phyloP scores from a whole-genome alignment of 1,140 invertebrate species.

The Drosophila tani region DNA sequence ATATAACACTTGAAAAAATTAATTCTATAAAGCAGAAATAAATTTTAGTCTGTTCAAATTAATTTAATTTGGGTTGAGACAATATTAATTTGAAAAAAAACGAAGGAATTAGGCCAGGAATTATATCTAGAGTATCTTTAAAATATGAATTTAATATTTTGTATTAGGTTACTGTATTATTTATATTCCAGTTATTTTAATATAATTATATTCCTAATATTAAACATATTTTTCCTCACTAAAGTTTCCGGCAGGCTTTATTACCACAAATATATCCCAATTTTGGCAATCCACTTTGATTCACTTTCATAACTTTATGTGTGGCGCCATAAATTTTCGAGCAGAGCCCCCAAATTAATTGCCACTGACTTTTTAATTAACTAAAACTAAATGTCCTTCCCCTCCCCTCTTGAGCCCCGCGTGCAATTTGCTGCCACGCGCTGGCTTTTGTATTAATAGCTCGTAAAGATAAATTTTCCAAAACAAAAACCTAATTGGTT shows the following conservation, averaged over 20 bases:
- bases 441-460: conserved; percentile 70
- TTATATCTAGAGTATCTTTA: too few relatives aligned
- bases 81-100: too few relatives aligned
- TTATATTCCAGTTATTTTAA: background rate
- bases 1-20: background rate
- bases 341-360: conserved; percentile 64
- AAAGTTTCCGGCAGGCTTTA: background rate
- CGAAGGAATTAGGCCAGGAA: too few relatives aligned
- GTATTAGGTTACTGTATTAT: too few relatives aligned
- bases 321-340: conserved; percentile 58
- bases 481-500: conserved; percentile 66
- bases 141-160: too few relatives aligned
- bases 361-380: conserved; percentile 80
- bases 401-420: background rate
- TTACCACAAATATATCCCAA: conserved; percentile 17
- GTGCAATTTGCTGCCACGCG: conserved; percentile 48
- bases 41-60: too few relatives aligned
- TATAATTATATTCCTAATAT: background rate
- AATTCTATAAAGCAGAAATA: background rate
- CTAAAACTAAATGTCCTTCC: conserved; percentile 64
- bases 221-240: background rate
- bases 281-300: conserved; percentile 37
- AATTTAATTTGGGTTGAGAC: too few relatives aligned
- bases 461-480: conserved; percentile 73
- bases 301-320: conserved; percentile 54